phyloP scores from a whole-genome alignment of 2,113 vertebrate species.

The Amblyornis subalaris region DNA sequence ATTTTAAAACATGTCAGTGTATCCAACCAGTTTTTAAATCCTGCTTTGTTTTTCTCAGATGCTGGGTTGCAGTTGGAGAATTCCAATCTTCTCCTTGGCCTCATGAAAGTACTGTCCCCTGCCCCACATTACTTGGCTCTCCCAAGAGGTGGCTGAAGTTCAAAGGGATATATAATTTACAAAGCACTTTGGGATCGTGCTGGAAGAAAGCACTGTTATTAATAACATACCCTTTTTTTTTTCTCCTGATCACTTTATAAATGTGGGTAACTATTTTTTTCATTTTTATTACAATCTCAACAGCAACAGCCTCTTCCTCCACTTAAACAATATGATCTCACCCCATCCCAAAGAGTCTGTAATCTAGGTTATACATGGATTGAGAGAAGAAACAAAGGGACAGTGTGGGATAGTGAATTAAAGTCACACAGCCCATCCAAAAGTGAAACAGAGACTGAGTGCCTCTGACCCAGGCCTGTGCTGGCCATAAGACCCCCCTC shows the following conservation, averaged over 20 bases:
- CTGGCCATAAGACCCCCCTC: neutral
- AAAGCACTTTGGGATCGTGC: conserved; percentile 30
- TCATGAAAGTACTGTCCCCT: conserved; percentile 31
- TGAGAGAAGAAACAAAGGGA: neutral
- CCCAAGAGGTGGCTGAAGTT: conserved; percentile 49
- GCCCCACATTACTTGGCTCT: conserved; percentile 31
- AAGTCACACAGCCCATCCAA: neutral
- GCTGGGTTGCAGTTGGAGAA: conserved; percentile 17
- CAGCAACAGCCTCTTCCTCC: neutral
- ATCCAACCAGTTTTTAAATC: neutral
- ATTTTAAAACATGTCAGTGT: conserved; percentile 38
- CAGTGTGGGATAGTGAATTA: neutral
- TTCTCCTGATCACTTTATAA: neutral
- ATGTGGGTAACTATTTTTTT: neutral
- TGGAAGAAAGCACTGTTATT: conserved; percentile 33
- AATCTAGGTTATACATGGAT: neutral
- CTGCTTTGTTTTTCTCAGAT: conserved; percentile 26
- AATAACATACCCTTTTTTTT: neutral
- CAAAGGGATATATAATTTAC: conserved; percentile 45
- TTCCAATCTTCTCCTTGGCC: conserved; percentile 14
- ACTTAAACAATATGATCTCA: neutral
- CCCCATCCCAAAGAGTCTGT: neutral
- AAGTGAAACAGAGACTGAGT: neutral
- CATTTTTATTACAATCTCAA: neutral
- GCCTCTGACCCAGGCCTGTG: neutral